phyloP scores from a whole-genome alignment of 30 jellyfish, hydroid and myxozoan species.

The Chrysaora quinquecirrha region DNA sequence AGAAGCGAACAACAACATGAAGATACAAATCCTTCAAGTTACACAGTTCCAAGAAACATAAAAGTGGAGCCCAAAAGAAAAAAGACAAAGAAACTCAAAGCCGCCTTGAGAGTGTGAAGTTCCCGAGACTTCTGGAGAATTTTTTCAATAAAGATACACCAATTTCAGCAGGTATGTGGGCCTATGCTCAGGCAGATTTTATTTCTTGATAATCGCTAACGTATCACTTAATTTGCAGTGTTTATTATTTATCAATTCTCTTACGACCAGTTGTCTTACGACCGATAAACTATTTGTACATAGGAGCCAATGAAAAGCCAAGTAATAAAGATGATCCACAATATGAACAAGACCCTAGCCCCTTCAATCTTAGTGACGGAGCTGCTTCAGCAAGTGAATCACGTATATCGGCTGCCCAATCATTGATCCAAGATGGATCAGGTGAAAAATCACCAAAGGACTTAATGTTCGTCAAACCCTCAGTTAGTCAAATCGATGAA shows the following conservation, averaged over 20 bases:
- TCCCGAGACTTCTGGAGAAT: not conserved
- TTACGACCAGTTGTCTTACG: not conserved
- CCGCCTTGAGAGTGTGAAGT: slow-evolving; percentile 6
- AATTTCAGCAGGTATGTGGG: slow-evolving; percentile 1
- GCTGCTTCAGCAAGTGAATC: slow-evolving; percentile 3
- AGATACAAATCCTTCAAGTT: slow-evolving; percentile 10
- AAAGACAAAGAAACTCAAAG: not conserved
- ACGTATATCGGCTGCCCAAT: not conserved
- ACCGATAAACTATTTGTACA: not conserved
- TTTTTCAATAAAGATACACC: slow-evolving; percentile 7
- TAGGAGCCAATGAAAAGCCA: slow-evolving; percentile 4
- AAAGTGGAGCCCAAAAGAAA: slow-evolving; percentile 21
- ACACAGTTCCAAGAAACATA: slow-evolving; percentile 2
- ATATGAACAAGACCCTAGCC: not conserved
- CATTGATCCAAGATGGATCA: not conserved
- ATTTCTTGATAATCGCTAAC: not conserved
- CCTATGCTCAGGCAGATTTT: not conserved
- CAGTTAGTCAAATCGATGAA: slow-evolving; percentile 33
- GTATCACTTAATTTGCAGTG: not conserved
- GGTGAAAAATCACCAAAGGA: not conserved
- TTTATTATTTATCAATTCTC: not conserved
- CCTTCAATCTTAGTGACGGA: not conserved
- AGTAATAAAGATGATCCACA: not conserved
- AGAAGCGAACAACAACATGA: slow-evolving; percentile 1
- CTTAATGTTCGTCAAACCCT: not conserved